Percentiles rank a stretch among this genome's conserved stretches.
Evolutionary conservation across 2,797 vertebrate species (phyloP).

Genomic region (Menidia menidia): DNA sequence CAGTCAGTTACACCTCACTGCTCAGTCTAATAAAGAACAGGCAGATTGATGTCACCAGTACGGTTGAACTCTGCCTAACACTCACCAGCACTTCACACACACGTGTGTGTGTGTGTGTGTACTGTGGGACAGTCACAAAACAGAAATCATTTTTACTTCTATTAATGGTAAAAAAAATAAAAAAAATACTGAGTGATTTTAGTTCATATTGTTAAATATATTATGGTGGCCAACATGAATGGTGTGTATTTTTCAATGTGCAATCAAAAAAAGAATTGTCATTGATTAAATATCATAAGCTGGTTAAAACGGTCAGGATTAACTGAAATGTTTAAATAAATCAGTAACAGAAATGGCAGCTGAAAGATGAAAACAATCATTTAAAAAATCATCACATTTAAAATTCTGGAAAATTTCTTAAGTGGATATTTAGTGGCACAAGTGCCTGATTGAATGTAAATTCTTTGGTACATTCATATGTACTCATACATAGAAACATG

Average conservation of each 20-base stretch:
- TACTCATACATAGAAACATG: background rate
- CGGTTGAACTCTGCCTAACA: constrained; percentile 83
- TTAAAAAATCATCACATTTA: background rate
- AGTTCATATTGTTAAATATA: constrained; percentile 19
- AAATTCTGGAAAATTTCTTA: background rate
- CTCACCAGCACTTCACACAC: constrained; percentile 58
- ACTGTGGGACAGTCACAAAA: constrained; percentile 37
- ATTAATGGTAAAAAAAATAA: constrained; percentile 22
- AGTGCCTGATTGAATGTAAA: too few relatives aligned
- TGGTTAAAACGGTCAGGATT: background rate
- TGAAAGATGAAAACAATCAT: background rate
- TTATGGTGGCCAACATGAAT: constrained; percentile 3
- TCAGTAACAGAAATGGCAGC: background rate
- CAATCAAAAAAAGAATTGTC: background rate
- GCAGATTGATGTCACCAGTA: constrained; percentile 86
- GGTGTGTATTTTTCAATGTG: constrained; percentile 18
- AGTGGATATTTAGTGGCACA: too few relatives aligned
- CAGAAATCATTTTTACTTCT: constrained; percentile 49
- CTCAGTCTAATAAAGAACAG: constrained; percentile 86
- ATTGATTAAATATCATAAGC: constrained; percentile 3
- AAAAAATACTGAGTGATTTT: constrained; percentile 20
- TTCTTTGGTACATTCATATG: background rate
- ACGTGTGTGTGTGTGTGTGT: constrained; percentile 17
- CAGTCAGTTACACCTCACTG: constrained; percentile 88
- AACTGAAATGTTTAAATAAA: too few relatives aligned